phyloP scores from a whole-genome alignment of 2,797 vertebrate species.

The Thripadectes ignobilis region DNA sequence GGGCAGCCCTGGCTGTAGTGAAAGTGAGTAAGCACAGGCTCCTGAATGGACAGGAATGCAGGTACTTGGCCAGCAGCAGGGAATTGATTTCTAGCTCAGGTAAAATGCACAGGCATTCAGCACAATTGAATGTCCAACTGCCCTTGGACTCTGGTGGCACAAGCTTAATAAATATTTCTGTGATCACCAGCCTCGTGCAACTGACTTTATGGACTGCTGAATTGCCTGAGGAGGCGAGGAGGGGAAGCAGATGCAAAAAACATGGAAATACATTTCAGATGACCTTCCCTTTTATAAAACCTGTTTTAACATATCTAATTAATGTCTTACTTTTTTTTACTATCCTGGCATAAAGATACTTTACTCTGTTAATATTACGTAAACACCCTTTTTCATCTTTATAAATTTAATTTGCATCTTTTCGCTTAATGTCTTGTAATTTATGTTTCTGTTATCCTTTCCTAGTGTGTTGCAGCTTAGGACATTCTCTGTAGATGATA shows the following conservation, averaged over 20 bases:
- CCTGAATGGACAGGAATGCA: neutral
- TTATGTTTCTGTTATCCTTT: neutral
- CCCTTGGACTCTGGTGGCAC: neutral
- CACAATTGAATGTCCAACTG: neutral
- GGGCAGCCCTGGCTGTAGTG: constrained; percentile 44
- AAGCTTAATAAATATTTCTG: neutral
- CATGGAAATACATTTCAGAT: neutral
- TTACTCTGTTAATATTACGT: neutral
- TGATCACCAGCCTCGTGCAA: neutral
- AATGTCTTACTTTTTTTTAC: neutral
- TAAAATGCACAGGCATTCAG: neutral
- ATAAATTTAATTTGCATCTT: neutral
- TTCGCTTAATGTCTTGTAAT: neutral
- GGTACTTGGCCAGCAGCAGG: neutral
- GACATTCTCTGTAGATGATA: neutral
- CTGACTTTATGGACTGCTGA: neutral
- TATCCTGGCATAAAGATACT: neutral
- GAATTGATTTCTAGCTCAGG: neutral
- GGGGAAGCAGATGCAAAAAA: neutral
- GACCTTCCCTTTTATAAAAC: neutral
- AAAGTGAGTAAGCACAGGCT: neutral
- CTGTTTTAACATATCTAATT: neutral
- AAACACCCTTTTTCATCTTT: neutral
- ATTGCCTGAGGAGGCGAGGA: neutral
- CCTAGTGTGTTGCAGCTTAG: neutral